These are phyloP conservation scores for Channallabes apus DNA, from an alignment of 2,797 vertebrate genomes.

Conservation along the genomic window DNA sequence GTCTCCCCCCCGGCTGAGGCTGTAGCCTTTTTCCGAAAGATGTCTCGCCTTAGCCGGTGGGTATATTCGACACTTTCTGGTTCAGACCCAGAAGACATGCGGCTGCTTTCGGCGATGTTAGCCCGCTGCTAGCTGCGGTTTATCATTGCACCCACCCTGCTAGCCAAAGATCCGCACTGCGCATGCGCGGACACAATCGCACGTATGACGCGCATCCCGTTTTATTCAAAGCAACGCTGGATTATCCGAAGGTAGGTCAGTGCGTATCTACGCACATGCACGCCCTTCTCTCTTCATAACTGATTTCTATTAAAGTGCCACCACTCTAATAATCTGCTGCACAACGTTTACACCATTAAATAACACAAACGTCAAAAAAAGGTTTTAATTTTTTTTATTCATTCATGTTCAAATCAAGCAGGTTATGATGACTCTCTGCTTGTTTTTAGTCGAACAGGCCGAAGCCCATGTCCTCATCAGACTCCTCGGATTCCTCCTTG, in stretches of 20 bases:
- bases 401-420: slow-evolving; percentile 33
- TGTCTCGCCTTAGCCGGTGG: slow-evolving; percentile 30
- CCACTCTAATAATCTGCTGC: neutral
- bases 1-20: slow-evolving; percentile 26
- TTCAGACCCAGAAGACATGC: slow-evolving; percentile 30
- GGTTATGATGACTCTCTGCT: neutral
- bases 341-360: neutral
- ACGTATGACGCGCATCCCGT: neutral
- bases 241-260: too few species aligned
- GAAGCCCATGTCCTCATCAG: slow-evolving; percentile 95
- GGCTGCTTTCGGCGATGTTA: neutral
- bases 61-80: slow-evolving; percentile 23
- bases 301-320: neutral
- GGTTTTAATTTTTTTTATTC: slow-evolving; percentile 52
- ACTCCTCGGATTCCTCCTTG: slow-evolving; percentile 94
- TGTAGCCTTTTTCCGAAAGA: neutral
- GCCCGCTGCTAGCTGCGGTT: slow-evolving; percentile 8
- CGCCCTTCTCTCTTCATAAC: neutral
- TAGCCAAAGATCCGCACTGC: neutral
- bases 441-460: slow-evolving; percentile 86
- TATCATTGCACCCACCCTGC: slow-evolving; percentile 24
- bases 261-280: neutral
- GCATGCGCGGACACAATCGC: slow-evolving; percentile 20
- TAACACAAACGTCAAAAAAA: neutral
- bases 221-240: neutral